phyloP scores from a whole-genome alignment of 1,140 invertebrate genomes.

The honey bee (Apis mellifera) region DNA sequence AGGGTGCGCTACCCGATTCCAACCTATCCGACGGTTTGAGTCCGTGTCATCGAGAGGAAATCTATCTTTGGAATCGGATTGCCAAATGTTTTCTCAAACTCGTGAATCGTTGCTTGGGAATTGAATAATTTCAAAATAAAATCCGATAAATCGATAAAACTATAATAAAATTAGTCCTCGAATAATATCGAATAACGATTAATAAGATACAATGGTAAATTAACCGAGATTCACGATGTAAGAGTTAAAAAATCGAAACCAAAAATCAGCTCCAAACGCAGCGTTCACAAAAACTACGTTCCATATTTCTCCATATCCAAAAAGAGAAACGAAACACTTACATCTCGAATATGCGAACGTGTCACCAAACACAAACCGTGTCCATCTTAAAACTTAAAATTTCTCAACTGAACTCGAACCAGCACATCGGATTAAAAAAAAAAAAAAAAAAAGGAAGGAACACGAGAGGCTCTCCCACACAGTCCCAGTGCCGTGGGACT shows the following conservation, averaged over 20 bases:
- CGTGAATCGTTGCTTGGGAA: background rate
- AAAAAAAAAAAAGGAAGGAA: too few relatives aligned
- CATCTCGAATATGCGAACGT: background rate
- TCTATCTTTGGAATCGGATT: background rate
- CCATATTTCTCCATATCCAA: background rate
- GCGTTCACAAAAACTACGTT: too few relatives aligned
- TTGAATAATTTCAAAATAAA: background rate
- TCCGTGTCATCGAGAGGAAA: background rate
- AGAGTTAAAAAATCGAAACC: too few relatives aligned
- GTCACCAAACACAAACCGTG: background rate
- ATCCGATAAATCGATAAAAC: background rate
- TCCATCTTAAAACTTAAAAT: too few relatives aligned
- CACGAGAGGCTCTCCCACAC: background rate
- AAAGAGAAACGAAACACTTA: background rate
- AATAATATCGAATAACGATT: background rate
- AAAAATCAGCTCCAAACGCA: background rate
- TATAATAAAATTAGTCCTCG: background rate
- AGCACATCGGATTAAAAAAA: too few relatives aligned
- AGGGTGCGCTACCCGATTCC: conserved; percentile 27
- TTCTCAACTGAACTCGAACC: background rate
- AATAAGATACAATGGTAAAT: background rate
- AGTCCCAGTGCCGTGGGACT: background rate
- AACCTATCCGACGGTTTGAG: conserved; percentile 28
- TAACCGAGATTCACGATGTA: background rate
- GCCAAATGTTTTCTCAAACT: background rate